Conservation (phyloP, 2,888 invertebrate species). For the Oligia latruncula region DNA sequence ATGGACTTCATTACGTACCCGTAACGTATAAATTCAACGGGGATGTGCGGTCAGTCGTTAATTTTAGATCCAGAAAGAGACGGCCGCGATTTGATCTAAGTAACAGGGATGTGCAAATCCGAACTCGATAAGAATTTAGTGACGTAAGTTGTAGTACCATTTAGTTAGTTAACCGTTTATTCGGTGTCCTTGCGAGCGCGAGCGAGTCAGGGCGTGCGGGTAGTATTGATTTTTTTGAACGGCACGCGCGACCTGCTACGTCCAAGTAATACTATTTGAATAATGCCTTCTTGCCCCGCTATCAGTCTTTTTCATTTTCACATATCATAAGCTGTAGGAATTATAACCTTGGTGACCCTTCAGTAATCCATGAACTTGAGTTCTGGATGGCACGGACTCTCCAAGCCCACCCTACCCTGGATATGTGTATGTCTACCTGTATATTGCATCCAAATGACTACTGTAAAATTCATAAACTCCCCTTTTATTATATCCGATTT, state of each 20-base stretch:
- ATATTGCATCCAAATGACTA: background rate
- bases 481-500: constrained; percentile 16
- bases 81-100: constrained; percentile 10
- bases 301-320: constrained; percentile 57
- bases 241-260: constrained; percentile 75
- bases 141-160: constrained; percentile 71
- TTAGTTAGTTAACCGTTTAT: constrained; percentile 73
- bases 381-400: background rate
- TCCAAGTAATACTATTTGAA: constrained; percentile 78
- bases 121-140: constrained; percentile 48
- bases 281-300: constrained; percentile 72
- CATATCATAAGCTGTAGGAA: constrained; percentile 30
- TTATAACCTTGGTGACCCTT: constrained; percentile 20
- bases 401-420: background rate
- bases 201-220: constrained; percentile 76
- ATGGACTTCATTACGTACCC: constrained; percentile 29
- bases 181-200: constrained; percentile 78
- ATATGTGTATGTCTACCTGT: background rate
- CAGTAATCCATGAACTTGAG: background rate
- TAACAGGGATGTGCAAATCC: constrained; percentile 42
- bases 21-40: constrained; percentile 5
- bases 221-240: constrained; percentile 85
- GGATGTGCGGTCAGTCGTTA: constrained; percentile 13
- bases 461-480: background rate
- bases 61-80: constrained; percentile 15